Base-by-base conservation (phyloP, 2,113 vertebrate species). In the Chaenogobius annularis region DNA sequence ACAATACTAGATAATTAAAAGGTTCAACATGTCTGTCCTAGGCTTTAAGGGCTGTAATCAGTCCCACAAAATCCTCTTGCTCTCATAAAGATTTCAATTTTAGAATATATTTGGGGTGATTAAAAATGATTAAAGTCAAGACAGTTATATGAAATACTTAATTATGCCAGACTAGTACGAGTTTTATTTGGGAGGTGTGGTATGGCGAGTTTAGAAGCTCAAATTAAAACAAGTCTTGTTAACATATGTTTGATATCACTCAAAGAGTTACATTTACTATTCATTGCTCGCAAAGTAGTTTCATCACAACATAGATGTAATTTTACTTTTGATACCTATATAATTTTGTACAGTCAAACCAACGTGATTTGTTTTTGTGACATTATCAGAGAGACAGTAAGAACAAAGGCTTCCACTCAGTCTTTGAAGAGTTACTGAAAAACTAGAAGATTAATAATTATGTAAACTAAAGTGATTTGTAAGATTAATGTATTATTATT, bases 31-130 rank as follows among this genome's bases (percentile, higher is more conserved):
- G 87, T 89, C 89, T 91, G 85, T 90, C 86, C 85, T 81, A 83
- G 74, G 78, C 87, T 89, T 86, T 82, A 65, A 71, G 81, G 87
- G 89, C 85, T 87, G 88, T 66, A 73, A 91, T 90, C 79, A 84
- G 90, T 79, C 74, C 92, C 91, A 90, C 91, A 93, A 91, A 88
- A 92, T 87, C 80, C 84, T 63, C 70, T 76, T 87, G 83, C 84
- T 87, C 91, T 84, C 86, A 87, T 91, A 92, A 92, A 92, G 80
- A 80, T 89, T 89, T 91, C 84, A 91, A 90, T 92, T 93, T 92
- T 91, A 93, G 91, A 93, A 90, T 92, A 90, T 87, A 90, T 91
- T 90, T 89, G 91, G 61, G 85, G 84, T 84, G 89, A 91, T 93
- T 91, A 90, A 90, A 92, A 85, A 90, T 85, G 84, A 92, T 92